Percentiles rank a stretch among this genome's conserved stretches.
phyloP scores from a whole-genome alignment of 2,888 invertebrate genomes.

The Dynastes maya region DNA sequence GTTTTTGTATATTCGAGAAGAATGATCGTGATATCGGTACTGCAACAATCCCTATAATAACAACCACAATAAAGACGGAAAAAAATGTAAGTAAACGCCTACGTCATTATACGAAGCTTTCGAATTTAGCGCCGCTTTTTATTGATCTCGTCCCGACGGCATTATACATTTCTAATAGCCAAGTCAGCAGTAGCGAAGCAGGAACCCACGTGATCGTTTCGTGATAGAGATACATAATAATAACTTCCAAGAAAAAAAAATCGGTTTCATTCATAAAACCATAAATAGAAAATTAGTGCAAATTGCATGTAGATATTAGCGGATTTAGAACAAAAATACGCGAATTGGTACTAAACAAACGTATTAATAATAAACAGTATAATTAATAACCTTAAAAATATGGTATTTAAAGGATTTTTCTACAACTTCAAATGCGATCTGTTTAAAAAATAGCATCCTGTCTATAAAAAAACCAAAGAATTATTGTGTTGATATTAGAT shows the following conservation, averaged over 20 bases:
- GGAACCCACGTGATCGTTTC: conserved; percentile 39
- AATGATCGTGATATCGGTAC: conserved; percentile 23
- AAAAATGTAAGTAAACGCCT: conserved; percentile 25
- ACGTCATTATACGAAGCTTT: background rate
- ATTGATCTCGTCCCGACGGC: conserved; percentile 17
- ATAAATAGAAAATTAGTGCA: conserved; percentile 20
- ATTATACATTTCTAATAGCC: background rate
- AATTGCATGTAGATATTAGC: background rate
- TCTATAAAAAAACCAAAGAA: background rate
- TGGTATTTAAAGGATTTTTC: too few relatives aligned
- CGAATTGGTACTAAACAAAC: background rate
- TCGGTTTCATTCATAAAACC: conserved; percentile 45
- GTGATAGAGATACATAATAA: conserved; percentile 28
- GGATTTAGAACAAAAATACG: background rate
- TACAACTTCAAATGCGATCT: too few relatives aligned
- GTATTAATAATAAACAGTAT: conserved; percentile 11
- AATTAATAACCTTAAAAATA: conserved; percentile 4
- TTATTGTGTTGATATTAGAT: conserved; percentile 13
- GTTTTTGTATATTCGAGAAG: conserved; percentile 6
- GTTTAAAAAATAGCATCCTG: background rate
- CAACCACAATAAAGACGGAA: background rate
- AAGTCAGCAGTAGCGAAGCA: conserved; percentile 21
- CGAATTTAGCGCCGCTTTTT: conserved; percentile 33
- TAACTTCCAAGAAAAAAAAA: conserved; percentile 31
- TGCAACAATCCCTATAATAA: background rate